A percentile compares a stretch with the other conserved stretches of the same genome.
Evolutionary conservation across 2,113 vertebrate genomes (phyloP).

Genomic region (Acanthisitta chloris): DNA sequence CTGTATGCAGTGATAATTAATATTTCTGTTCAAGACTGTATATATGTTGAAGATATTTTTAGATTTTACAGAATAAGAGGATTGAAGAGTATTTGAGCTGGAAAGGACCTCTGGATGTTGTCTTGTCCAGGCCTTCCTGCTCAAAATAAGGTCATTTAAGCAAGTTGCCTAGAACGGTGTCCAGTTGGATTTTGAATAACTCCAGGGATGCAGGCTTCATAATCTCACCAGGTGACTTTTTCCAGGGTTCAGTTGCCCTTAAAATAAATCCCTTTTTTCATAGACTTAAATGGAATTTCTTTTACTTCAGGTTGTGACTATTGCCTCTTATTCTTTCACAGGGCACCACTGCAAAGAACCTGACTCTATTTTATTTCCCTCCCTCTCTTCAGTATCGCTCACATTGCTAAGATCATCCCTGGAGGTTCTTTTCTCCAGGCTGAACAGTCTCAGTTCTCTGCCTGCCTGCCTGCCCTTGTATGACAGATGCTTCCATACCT

Average conservation of each 20-base stretch:
- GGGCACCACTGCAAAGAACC: background rate
- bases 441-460: background rate
- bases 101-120: background rate
- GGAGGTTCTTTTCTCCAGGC: background rate
- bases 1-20: background rate
- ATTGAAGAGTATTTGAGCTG: background rate
- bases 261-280: background rate
- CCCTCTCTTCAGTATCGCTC: background rate
- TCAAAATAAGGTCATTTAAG: background rate
- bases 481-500: background rate
- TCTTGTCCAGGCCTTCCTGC: background rate
- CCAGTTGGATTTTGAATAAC: background rate
- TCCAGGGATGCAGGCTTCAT: background rate
- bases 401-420: background rate
- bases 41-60: background rate
- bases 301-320: background rate
- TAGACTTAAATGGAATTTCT: background rate
- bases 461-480: background rate
- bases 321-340: background rate
- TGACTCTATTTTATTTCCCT: background rate
- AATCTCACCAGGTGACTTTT: background rate
- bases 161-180: background rate
- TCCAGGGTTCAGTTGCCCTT: background rate
- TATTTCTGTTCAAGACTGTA: background rate
- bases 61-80: background rate